Base-by-base conservation (phyloP, 2,888 invertebrate species). In the Athetis lepigone region DNA sequence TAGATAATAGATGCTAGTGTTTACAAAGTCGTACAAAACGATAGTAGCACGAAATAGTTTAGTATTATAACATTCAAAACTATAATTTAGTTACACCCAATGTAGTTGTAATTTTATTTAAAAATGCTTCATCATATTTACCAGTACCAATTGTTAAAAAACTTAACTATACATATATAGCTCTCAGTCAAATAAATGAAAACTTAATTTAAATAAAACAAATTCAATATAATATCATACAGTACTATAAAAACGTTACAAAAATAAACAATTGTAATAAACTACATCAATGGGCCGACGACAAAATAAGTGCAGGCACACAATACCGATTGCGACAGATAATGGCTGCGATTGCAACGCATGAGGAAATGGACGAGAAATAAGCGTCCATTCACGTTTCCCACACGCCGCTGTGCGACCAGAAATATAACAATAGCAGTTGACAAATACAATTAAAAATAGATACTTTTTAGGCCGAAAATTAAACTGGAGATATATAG, bases 321-420 rank as follows among this genome's bases (percentile, higher is more conserved):
- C 83, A 80, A 77, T 72, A 63, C 61, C 13, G 2, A 71, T 84
- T 83, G 76, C 82, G 60, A 77, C 69, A 82, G 49, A 43, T 75
- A 69, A 76, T 77, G 56, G 64, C 67, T 42, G 42, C 57, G 66
- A 76, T 85, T 77, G 80, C 75, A 68, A 69, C 70, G 79, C 69
- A 82, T 83, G 83, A 81, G 83, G 85, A 85, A 86, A 84, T 72
- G 58, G 59, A 42, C 52, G 57, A 75, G 65, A 78, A 77, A 69
- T 58, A 59, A 64, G 46, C 49, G 11, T 21, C 23, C 59, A 54
- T 70, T 74, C 70, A 73, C 56, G 76, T 70, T 85, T 85, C 84
- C 75, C 85, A 85, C 84, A 80, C 55, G 11, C 9, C 62, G 49
- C 42, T 47, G 21, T 47, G 56, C 62, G 43, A 49, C 54, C 54